Conservation (phyloP, 2,113 vertebrate genomes). For the Oreochromis tanganicae region DNA sequence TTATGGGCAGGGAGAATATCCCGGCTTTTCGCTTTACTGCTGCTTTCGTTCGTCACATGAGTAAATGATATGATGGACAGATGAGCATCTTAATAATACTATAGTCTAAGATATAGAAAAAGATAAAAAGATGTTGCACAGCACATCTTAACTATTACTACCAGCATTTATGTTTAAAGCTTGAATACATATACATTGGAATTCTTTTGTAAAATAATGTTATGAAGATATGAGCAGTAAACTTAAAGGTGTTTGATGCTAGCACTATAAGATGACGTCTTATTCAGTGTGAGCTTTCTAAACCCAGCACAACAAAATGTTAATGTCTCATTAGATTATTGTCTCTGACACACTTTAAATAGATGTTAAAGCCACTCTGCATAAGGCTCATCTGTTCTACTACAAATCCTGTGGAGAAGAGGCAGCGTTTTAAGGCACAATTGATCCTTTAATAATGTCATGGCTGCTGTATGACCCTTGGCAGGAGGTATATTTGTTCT, state of each 20-base stretch:
- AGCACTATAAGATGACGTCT: background rate
- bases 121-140: background rate
- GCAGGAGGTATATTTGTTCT: conserved; percentile 36
- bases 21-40: conserved; percentile 3
- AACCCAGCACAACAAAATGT: conserved; percentile 51
- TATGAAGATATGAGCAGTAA: background rate
- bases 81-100: background rate
- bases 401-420: conserved; percentile 46
- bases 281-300: background rate
- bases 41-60: background rate
- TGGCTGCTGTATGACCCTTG: conserved; percentile 63
- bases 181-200: background rate
- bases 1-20: conserved; percentile 36
- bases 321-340: conserved; percentile 67
- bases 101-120: background rate
- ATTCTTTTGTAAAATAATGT: background rate
- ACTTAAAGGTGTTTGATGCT: background rate
- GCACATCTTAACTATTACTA: background rate
- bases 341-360: conserved; percentile 69
- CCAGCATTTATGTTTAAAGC: background rate
- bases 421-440: conserved; percentile 69
- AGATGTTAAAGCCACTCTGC: conserved; percentile 62
- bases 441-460: conserved; percentile 78
- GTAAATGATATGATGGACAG: background rate
- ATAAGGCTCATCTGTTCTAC: conserved; percentile 64